Base-by-base conservation (phyloP, 2,888 invertebrate species). In the Scrobipalpa costella region DNA sequence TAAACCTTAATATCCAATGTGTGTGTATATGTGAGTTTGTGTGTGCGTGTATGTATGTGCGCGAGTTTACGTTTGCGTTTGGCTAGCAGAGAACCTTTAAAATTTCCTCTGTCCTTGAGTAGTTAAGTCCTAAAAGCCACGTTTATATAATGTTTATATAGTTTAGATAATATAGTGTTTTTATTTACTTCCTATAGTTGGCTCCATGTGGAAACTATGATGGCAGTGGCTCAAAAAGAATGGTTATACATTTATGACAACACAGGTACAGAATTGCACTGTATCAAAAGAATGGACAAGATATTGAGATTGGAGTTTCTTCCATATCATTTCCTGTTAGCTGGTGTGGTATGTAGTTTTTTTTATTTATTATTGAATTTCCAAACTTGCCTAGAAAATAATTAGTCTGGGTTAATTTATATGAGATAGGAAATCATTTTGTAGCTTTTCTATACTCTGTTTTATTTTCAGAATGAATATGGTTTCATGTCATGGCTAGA, bases 211-310 rank as follows among this genome's bases (percentile, higher is more conserved):
- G 99, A 99, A 87, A 98, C 97, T 7, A 98, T 99, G 98, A 96
- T 97, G 86, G 99, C 99, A 0, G 97, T 96, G 5, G 99, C 99
- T 0, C 99, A 99, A 84, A 98, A 98, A 78, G 94, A 96, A 72
- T 99, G 98, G 98, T 95, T 98, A 0, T 96, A 98, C 77, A 95
- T 99, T 69, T 99, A 99, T 81, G 99, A 99, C 82, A 98, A 98
- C 77, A 95, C 97, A 76, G 99, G 99, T n/a, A 95, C 96, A 52
- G 99, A 99, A 85, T 81, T 99, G 63, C 99, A 99, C 83, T 99
- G 99, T 81, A 83, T 99, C 0, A 99, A 99, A 85, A 92, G 91
- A 68, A 90, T 99, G 84, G 93, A 96, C 80, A 94, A 94, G 71
- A 95, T 97, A 7, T 93, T 96, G 17, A 92, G 94, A 65, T 92